phyloP scores from a whole-genome alignment of 2,888 invertebrate species.

The Lingula anatina region DNA sequence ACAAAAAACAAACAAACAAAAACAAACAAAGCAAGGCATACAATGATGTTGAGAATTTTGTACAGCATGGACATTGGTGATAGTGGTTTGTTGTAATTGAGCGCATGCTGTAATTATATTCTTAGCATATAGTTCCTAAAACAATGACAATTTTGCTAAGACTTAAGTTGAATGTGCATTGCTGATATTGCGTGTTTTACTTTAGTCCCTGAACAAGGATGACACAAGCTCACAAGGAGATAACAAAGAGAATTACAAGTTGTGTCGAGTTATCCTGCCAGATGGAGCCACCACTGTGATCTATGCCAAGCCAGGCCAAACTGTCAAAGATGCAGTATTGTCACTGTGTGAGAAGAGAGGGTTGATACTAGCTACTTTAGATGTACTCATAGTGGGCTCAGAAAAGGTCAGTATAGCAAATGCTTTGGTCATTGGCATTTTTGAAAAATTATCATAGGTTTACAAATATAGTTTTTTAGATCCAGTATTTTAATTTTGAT shows the following conservation, averaged over 20 bases:
- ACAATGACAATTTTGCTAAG: too few species aligned
- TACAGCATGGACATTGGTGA: too few species aligned
- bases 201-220: too few species aligned
- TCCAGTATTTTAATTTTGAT: too few species aligned
- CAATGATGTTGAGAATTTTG: not conserved
- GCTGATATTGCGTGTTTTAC: too few species aligned
- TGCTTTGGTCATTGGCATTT: not conserved
- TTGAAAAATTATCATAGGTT: too few species aligned
- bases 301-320: constrained; percentile 70
- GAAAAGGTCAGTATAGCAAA: constrained; percentile 46
- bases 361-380: constrained; percentile 73
- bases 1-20: not conserved
- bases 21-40: not conserved
- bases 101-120: too few species aligned
- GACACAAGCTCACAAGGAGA: too few species aligned
- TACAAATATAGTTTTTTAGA: too few species aligned
- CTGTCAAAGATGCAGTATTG: constrained; percentile 72
- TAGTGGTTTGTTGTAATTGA: too few species aligned
- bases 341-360: constrained; percentile 79
- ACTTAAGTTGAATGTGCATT: too few species aligned
- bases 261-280: constrained; percentile 67
- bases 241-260: constrained; percentile 16
- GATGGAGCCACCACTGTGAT: constrained; percentile 92
- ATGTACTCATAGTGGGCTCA: constrained; percentile 62
- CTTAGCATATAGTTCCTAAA: too few species aligned